Evolutionary conservation across 2,888 invertebrate species (phyloP).

Genomic region (Pseudococcus longispinus): DNA sequence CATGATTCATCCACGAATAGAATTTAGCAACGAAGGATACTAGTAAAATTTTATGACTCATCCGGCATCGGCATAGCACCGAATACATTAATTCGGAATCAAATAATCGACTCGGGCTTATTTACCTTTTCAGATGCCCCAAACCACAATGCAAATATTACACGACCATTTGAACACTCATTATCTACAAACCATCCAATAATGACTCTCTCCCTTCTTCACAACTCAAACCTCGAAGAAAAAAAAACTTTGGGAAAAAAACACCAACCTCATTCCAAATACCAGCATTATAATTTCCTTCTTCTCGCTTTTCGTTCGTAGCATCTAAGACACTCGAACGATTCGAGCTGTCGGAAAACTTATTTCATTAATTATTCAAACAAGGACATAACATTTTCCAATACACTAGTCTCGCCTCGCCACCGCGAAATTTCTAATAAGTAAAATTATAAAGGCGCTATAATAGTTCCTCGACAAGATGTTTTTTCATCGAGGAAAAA

Average conservation of each 20-base stretch:
- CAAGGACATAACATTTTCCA: background rate
- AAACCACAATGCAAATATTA: too few relatives aligned
- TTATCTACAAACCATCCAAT: too few relatives aligned
- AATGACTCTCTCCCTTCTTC: too few relatives aligned
- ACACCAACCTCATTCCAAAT: background rate
- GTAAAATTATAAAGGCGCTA: background rate
- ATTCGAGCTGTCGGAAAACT: background rate
- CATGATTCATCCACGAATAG: background rate
- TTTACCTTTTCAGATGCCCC: background rate
- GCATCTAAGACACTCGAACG: background rate
- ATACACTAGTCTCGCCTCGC: background rate
- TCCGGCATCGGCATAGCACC: background rate
- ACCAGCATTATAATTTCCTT: background rate
- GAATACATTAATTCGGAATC: too few relatives aligned
- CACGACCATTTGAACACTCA: too few relatives aligned
- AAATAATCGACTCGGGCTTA: background rate
- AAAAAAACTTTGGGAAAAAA: background rate
- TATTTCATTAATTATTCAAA: conserved; percentile 34
- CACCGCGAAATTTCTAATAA: background rate
- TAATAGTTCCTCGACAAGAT: background rate
- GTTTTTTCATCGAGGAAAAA: background rate
- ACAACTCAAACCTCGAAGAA: too few relatives aligned
- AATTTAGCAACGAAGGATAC: too few relatives aligned
- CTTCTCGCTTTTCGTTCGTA: background rate
- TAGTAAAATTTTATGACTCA: background rate